Base-by-base conservation (phyloP, 64 coral and sea anemone species). In the Stylophora pistillata region DNA sequence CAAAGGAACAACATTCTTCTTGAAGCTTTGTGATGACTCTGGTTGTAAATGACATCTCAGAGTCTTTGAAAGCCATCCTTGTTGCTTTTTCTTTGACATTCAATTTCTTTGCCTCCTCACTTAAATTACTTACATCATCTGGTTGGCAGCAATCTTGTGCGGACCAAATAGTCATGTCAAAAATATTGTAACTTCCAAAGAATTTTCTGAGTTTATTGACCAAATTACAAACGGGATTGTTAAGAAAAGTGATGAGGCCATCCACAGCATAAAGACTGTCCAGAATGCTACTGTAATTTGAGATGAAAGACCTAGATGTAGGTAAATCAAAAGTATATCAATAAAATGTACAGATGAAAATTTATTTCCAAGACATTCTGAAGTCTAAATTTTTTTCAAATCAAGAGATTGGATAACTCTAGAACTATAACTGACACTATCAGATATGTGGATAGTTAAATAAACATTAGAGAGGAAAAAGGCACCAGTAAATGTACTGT, bases 151-250 rank as follows among this genome's bases (percentile, higher is more conserved):
- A 70, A 69, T 28, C 26, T 9, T n/a, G 6, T 1, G 12, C n/a
- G 23, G 23, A 25, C 11, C n/a, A 33, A 76, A 52, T 16, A 53
- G 12, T 52, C 53, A 4, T 27, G 3, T 26, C 61, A 84, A 33
- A 21, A 69, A 84, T 25, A 69, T 17, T 11, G 12, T 69, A 14
- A 69, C 25, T 41, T 62, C 23, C 66, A 23, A 84, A 84, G 80
- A 84, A 84, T 37, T 34, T 53, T 84, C 52, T 68, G 3, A 84
- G 62, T 37, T 84, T 84, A 23, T 84, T 84, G 31, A 34, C 41
- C 31, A 84, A 15, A 13, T 69, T 53, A 41, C 9, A 68, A 84
- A 84, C 61, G 53, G 80, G 80, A 23, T 84, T 84, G 53, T 23
- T 0, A 25, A 61, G 60, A 54, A 84, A 60, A 69, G 23, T 9